Conservation (phyloP, 2,113 vertebrate species). For the Rhabdomys dilectus region DNA sequence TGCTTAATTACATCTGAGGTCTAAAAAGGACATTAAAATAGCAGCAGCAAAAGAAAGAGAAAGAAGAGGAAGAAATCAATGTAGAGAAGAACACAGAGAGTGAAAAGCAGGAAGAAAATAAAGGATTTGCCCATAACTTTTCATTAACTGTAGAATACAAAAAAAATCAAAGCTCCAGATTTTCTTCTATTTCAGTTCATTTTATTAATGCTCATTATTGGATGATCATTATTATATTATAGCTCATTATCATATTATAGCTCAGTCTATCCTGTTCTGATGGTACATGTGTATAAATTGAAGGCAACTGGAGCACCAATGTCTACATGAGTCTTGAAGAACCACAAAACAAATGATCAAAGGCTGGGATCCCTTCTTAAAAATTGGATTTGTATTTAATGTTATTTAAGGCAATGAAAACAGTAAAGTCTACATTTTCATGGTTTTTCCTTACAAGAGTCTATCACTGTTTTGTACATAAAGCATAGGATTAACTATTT, state of each 20-base stretch:
- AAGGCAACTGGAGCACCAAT: not conserved
- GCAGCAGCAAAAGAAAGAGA: not conserved
- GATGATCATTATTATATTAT: no score
- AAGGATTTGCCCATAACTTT: not conserved
- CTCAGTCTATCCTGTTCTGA: no score
- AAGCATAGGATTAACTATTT: not conserved
- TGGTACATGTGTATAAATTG: not conserved
- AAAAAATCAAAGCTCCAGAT: not conserved
- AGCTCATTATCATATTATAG: no score
- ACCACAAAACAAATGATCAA: not conserved
- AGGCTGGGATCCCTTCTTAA: not conserved
- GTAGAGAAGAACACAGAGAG: not conserved
- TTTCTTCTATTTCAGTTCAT: not conserved
- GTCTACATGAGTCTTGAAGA: not conserved
- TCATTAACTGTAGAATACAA: not conserved
- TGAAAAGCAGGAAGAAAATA: not conserved
- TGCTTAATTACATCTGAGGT: not conserved
- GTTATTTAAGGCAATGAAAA: not conserved
- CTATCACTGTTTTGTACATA: not conserved
- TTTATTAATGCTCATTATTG: not conserved
- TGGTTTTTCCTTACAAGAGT: not conserved
- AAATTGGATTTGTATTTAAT: not conserved
- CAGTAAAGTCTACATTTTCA: not conserved
- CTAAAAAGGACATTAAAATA: not conserved
- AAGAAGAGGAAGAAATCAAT: no score